These are phyloP conservation scores for Lottia gigantea DNA, from an alignment of 2,888 invertebrate genomes.

Conservation along the genomic window DNA sequence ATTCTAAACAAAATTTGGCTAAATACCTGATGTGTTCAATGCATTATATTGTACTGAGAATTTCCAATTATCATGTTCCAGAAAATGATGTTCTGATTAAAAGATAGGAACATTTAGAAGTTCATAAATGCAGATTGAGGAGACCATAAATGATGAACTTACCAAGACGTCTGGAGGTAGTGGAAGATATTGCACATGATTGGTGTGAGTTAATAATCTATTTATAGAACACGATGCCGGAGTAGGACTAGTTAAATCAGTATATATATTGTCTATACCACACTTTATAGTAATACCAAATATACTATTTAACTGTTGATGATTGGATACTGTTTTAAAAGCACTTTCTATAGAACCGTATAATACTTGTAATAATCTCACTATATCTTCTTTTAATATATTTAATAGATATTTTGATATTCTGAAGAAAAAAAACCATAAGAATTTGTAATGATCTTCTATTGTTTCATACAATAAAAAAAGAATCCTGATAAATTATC, in stretches of 20 bases:
- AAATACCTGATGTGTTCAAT: too few species aligned
- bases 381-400: slow-evolving; percentile 42
- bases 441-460: neutral
- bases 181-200: slow-evolving; percentile 35
- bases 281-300: slow-evolving; percentile 67
- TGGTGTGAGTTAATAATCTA: slow-evolving; percentile 22
- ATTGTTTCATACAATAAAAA: too few species aligned
- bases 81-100: too few species aligned
- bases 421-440: slow-evolving; percentile 37
- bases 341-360: slow-evolving; percentile 67
- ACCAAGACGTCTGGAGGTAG: slow-evolving; percentile 35
- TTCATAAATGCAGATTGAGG: slow-evolving; percentile 1
- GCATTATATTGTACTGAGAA: too few species aligned
- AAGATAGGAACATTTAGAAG: neutral
- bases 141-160: slow-evolving; percentile 14
- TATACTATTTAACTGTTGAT: slow-evolving; percentile 75
- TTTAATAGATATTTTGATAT: slow-evolving; percentile 40
- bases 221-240: slow-evolving; percentile 18
- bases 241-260: neutral
- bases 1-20: too few species aligned
- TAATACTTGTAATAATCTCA: slow-evolving; percentile 50
- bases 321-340: slow-evolving; percentile 71
- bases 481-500: too few species aligned
- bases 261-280: neutral
- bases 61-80: too few species aligned